These are phyloP conservation scores for Drosophila albomicans DNA, from an alignment of 1,140 invertebrate species.

Conservation along the genomic window DNA sequence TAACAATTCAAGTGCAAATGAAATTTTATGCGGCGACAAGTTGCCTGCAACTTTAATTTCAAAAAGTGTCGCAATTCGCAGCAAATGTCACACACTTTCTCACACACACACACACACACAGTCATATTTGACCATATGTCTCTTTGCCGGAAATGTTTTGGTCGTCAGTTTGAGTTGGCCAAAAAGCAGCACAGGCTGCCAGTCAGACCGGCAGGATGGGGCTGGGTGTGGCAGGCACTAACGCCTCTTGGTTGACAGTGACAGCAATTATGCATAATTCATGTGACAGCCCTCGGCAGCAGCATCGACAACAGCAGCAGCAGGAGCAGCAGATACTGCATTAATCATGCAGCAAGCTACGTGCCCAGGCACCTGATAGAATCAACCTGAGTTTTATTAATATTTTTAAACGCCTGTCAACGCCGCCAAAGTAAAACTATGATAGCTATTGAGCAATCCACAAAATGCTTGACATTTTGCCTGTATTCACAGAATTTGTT, in stretches of 20 bases:
- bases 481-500: too few species aligned
- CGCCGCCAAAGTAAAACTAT: slow-evolving; percentile 12
- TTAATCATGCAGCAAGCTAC: slow-evolving; percentile 65
- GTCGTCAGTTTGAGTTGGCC: slow-evolving; percentile 15
- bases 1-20: slow-evolving; percentile 20
- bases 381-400: slow-evolving; percentile 38
- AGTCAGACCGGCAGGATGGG: not conserved
- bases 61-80: slow-evolving; percentile 41
- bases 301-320: slow-evolving; percentile 34
- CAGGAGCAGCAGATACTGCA: slow-evolving; percentile 35
- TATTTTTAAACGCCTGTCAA: slow-evolving; percentile 41
- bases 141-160: slow-evolving; percentile 34
- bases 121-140: slow-evolving; percentile 2
- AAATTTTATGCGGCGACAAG: slow-evolving; percentile 51
- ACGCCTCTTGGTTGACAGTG: slow-evolving; percentile 44
- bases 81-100: slow-evolving; percentile 13
- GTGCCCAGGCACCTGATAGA: slow-evolving; percentile 54
- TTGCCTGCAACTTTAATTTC: slow-evolving; percentile 39
- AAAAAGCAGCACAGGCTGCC: slow-evolving; percentile 9
- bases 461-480: too few species aligned
- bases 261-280: slow-evolving; percentile 79
- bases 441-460: not conserved
- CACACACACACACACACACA: slow-evolving; percentile 11
- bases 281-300: slow-evolving; percentile 44
- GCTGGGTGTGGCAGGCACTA: slow-evolving; percentile 4